These are phyloP conservation scores for Galemys pyrenaicus DNA, from an alignment of 2,113 vertebrate species.

Conservation along the genomic window DNA sequence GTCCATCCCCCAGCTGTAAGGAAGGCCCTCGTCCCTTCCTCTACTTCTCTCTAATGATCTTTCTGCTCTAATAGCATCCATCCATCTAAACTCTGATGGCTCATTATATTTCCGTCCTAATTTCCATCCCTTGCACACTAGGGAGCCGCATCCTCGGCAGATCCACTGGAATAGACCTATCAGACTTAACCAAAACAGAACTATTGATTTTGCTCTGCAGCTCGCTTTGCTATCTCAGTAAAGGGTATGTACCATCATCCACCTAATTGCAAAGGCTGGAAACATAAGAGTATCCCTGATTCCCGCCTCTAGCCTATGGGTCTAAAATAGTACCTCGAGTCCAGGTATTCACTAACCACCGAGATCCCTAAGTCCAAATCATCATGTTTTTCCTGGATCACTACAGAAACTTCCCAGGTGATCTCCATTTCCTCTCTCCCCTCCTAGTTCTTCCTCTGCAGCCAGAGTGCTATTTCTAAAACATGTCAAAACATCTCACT, in stretches of 20 bases:
- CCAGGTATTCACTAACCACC: background rate
- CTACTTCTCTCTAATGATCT: background rate
- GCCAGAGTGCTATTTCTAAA: background rate
- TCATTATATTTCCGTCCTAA: conserved; percentile 40
- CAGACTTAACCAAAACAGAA: conserved; percentile 20
- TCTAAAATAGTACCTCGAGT: background rate
- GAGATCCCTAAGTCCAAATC: background rate
- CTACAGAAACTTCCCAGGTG: background rate
- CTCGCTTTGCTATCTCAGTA: background rate
- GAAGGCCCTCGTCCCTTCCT: background rate
- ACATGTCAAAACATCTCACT: background rate
- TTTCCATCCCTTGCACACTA: conserved; percentile 46
- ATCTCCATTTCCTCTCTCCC: background rate
- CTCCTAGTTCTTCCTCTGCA: background rate
- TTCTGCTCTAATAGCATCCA: background rate
- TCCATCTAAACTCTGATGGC: conserved; percentile 8
- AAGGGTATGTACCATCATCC: background rate
- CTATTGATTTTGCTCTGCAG: background rate
- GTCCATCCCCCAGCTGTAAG: background rate
- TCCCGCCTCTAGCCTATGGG: background rate
- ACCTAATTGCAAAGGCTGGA: background rate
- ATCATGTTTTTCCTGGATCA: background rate
- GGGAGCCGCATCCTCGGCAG: background rate
- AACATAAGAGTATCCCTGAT: background rate
- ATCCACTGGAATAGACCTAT: conserved; percentile 12